These are phyloP conservation scores for Stictocephala bisonia DNA, from an alignment of 2,888 invertebrate species.

Conservation along the genomic window DNA sequence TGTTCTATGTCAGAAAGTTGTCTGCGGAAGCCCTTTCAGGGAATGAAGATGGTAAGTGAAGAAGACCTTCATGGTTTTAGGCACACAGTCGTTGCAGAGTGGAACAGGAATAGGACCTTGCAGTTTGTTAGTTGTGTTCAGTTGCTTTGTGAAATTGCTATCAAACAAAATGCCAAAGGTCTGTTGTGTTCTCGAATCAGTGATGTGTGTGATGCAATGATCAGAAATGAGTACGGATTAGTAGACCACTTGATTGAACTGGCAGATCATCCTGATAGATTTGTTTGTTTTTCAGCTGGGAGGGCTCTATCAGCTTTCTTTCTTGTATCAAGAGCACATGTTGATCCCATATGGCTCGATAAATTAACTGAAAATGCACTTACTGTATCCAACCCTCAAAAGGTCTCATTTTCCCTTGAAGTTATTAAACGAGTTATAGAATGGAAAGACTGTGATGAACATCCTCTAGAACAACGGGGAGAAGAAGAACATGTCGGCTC, in stretches of 20 bases:
- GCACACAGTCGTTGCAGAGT: slow-evolving; percentile 68
- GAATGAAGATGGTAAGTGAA: slow-evolving; percentile 59
- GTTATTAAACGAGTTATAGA: slow-evolving; percentile 88
- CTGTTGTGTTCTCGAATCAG: slow-evolving; percentile 84
- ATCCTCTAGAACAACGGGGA: slow-evolving; percentile 80
- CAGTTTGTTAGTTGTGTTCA: slow-evolving; percentile 87
- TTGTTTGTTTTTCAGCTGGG: slow-evolving; percentile 82
- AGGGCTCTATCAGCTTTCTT: slow-evolving; percentile 85
- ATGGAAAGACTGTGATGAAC: slow-evolving; percentile 86
- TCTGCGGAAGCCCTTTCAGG: slow-evolving; percentile 78
- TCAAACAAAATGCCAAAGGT: slow-evolving; percentile 85
- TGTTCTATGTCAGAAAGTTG: slow-evolving; percentile 80
- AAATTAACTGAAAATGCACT: slow-evolving; percentile 74
- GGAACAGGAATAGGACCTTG: slow-evolving; percentile 75
- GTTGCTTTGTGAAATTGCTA: slow-evolving; percentile 83
- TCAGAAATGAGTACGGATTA: slow-evolving; percentile 84
- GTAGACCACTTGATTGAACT: slow-evolving; percentile 86
- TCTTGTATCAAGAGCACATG: slow-evolving; percentile 84
- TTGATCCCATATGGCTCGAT: slow-evolving; percentile 84
- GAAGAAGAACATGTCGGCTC: slow-evolving; percentile 64
- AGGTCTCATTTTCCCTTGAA: slow-evolving; percentile 86
- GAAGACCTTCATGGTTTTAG: slow-evolving; percentile 66
- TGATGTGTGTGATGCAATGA: slow-evolving; percentile 82
- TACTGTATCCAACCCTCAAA: slow-evolving; percentile 67
- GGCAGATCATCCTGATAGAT: slow-evolving; percentile 81